These are phyloP conservation scores for Deilephila elpenor DNA, from an alignment of 2,888 invertebrate genomes.

Conservation along the genomic window DNA sequence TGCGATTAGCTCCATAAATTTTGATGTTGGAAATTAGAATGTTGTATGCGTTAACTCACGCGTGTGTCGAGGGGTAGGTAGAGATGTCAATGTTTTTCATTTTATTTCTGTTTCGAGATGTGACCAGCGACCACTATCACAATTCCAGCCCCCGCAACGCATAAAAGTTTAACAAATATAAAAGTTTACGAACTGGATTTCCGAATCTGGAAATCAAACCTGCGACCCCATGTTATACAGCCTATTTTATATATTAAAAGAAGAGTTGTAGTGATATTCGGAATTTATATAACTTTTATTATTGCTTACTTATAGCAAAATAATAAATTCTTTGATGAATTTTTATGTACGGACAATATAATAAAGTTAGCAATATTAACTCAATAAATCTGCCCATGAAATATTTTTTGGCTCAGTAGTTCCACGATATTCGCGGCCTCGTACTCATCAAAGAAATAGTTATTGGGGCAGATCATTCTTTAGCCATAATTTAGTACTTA, in stretches of 20 bases:
- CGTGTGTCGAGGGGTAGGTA: no score
- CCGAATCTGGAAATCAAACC: no score
- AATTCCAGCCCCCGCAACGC: no score
- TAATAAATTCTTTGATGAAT: neutral
- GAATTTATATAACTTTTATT: neutral
- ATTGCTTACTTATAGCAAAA: neutral
- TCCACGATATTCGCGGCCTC: neutral
- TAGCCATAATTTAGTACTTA: neutral
- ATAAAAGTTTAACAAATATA: no score
- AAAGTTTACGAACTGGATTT: no score
- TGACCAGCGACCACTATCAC: no score
- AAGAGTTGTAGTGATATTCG: no score
- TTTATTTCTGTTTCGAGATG: no score
- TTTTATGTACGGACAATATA: slow-evolving; percentile 5
- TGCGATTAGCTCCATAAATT: neutral
- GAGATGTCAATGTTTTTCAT: no score
- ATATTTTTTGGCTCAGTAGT: neutral
- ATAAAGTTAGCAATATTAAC: neutral
- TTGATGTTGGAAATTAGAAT: neutral
- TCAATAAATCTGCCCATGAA: neutral
- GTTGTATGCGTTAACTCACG: no score
- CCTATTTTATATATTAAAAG: no score
- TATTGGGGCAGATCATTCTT: neutral
- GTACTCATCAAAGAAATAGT: neutral
- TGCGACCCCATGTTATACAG: no score